Evolutionary conservation across 2,113 vertebrate genomes (phyloP).

Genomic region (Phalacrocorax pelagicus): DNA sequence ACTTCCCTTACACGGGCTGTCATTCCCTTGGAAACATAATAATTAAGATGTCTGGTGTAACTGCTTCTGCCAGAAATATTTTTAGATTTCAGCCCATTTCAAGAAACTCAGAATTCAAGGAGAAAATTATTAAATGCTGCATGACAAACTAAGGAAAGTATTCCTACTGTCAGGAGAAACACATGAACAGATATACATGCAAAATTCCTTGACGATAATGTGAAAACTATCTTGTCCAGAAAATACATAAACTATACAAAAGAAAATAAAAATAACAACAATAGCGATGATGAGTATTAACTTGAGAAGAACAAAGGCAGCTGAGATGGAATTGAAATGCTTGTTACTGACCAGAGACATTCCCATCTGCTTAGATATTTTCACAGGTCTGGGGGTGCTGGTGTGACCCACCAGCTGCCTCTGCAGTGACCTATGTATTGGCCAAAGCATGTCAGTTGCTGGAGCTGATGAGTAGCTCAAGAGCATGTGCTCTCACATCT

Average conservation of each 20-base stretch:
- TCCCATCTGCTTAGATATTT: background rate
- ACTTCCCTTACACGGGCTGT: constrained; percentile 68
- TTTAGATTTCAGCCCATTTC: constrained; percentile 74
- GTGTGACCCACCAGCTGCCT: background rate
- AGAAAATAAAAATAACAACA: background rate
- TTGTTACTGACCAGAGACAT: background rate
- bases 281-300: background rate
- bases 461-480: background rate
- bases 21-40: constrained; percentile 77
- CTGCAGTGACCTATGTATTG: background rate
- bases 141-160: constrained; percentile 31
- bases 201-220: constrained; percentile 4
- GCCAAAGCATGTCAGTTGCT: background rate
- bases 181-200: background rate
- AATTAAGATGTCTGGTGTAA: constrained; percentile 80
- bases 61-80: constrained; percentile 77
- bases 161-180: constrained; percentile 20
- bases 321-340: background rate
- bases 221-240: background rate
- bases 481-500: background rate
- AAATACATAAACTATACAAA: background rate
- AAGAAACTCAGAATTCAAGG: constrained; percentile 62
- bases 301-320: constrained; percentile 5
- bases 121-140: constrained; percentile 58
- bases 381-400: background rate